A percentile compares a stretch with the other conserved stretches of the same genome.
These are phyloP conservation scores for Caenorhabditis afra DNA, from an alignment of 2,888 invertebrate genomes.

Conservation along the genomic window DNA sequence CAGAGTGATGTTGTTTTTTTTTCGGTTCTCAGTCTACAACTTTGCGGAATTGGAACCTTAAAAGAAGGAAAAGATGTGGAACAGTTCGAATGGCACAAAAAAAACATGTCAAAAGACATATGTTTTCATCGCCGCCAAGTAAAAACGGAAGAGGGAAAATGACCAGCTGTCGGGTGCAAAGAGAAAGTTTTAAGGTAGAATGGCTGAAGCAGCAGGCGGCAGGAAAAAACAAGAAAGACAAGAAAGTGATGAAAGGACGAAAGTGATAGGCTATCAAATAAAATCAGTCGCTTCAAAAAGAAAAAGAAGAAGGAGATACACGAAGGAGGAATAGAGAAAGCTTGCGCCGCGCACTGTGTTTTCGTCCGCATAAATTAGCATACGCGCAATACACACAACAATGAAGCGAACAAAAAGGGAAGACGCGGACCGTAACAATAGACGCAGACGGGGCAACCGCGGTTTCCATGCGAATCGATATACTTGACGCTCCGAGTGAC, in stretches of 20 bases:
- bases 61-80: neutral
- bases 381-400: constrained; percentile 56
- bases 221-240: constrained; percentile 15
- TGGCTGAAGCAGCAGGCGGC: neutral
- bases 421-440: constrained; percentile 11
- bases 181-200: constrained; percentile 7
- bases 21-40: neutral
- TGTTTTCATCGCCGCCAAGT: neutral
- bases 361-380: constrained; percentile 42
- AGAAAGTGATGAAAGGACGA: constrained; percentile 39
- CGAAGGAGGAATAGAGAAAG: constrained; percentile 33
- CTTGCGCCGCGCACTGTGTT: constrained; percentile 25
- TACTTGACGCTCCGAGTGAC: constrained; percentile 52
- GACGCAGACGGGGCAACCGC: constrained; percentile 38
- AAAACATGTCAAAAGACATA: neutral
- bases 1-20: constrained; percentile 15
- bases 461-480: constrained; percentile 55
- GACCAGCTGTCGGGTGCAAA: constrained; percentile 8
- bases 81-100: constrained; percentile 25
- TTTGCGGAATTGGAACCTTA: no score
- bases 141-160: constrained; percentile 1
- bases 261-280: constrained; percentile 47
- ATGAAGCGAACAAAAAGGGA: neutral
- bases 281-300: constrained; percentile 49
- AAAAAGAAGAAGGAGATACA: constrained; percentile 47